Percentiles rank a stretch among this genome's conserved stretches.
Evolutionary conservation across 2,888 invertebrate species (phyloP).

Genomic region (Polylopha cassiicola): DNA sequence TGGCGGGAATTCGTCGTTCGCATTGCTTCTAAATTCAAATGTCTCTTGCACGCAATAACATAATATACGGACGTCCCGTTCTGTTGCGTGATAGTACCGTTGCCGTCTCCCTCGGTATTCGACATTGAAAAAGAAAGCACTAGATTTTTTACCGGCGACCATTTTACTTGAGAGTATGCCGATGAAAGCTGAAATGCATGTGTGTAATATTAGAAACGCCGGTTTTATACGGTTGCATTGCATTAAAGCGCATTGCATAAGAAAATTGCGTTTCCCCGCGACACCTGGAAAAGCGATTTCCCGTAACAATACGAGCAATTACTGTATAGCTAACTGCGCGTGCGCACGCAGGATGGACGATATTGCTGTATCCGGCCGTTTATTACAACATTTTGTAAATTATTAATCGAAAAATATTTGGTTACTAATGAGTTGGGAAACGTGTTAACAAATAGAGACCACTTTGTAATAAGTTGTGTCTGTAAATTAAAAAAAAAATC

Average conservation of each 20-base stretch:
- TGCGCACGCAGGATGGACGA: constrained; percentile 11
- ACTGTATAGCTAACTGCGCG: constrained; percentile 16
- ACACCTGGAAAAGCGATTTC: constrained; percentile 33
- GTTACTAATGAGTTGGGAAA: no score
- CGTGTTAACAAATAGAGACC: no score
- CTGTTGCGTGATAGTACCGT: constrained; percentile 35
- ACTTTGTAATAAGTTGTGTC: no score
- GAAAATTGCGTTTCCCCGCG: constrained; percentile 67
- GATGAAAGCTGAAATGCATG: constrained; percentile 72
- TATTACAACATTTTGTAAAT: constrained; percentile 8
- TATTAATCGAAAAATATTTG: no score
- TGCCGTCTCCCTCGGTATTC: constrained; percentile 43
- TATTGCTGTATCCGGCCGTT: constrained; percentile 16
- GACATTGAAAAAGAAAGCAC: constrained; percentile 77
- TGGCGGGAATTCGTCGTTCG: constrained; percentile 52
- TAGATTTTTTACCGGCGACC: constrained; percentile 55
- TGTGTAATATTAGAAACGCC: constrained; percentile 73
- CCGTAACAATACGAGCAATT: constrained; percentile 19
- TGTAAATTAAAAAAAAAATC: no score
- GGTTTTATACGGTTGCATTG: constrained; percentile 63
- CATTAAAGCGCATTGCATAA: constrained; percentile 69
- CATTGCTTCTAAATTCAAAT: constrained; percentile 46
- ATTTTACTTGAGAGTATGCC: constrained; percentile 69
- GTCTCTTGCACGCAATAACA: constrained; percentile 51
- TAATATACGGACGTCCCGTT: constrained; percentile 47